Conservation (phyloP, 2,113 vertebrate genomes). For the Siphamia tubifer region DNA sequence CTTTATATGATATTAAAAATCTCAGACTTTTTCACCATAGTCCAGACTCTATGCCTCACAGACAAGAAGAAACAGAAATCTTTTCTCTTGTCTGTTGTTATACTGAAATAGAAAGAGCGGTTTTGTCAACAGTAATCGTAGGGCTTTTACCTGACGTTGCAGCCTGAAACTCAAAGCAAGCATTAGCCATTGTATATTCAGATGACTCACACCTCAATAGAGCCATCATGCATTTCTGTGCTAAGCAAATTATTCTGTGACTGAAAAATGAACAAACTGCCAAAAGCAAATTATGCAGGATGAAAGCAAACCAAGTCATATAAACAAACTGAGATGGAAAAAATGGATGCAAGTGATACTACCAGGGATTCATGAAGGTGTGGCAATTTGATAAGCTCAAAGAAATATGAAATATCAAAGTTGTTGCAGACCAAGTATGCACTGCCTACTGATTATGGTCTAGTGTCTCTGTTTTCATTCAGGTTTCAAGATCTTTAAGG, state of each 20-base stretch:
- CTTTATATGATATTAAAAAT: no score
- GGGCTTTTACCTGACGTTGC: constrained; percentile 26
- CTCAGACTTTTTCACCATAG: background rate
- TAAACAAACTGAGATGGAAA: constrained; percentile 41
- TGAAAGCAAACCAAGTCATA: constrained; percentile 52
- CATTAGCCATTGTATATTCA: constrained; percentile 22
- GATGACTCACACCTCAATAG: constrained; percentile 42
- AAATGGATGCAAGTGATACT: background rate
- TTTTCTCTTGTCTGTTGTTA: constrained; percentile 8
- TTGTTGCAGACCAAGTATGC: background rate
- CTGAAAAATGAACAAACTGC: constrained; percentile 39
- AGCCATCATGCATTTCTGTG: constrained; percentile 28
- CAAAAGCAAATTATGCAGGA: constrained; percentile 46
- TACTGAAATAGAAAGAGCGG: background rate
- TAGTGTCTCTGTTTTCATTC: no score
- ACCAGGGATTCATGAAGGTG: constrained; percentile 27
- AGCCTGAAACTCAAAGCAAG: constrained; percentile 26
- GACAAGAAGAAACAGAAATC: background rate
- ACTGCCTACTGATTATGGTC: background rate
- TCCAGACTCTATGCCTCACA: background rate
- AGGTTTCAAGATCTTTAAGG: no score
- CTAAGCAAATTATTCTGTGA: constrained; percentile 47
- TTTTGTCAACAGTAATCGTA: constrained; percentile 3
- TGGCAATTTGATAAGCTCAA: constrained; percentile 19
- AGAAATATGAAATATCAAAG: background rate